These are phyloP conservation scores for Pterocles burchelli DNA, from an alignment of 2,113 vertebrate species.

Conservation along the genomic window DNA sequence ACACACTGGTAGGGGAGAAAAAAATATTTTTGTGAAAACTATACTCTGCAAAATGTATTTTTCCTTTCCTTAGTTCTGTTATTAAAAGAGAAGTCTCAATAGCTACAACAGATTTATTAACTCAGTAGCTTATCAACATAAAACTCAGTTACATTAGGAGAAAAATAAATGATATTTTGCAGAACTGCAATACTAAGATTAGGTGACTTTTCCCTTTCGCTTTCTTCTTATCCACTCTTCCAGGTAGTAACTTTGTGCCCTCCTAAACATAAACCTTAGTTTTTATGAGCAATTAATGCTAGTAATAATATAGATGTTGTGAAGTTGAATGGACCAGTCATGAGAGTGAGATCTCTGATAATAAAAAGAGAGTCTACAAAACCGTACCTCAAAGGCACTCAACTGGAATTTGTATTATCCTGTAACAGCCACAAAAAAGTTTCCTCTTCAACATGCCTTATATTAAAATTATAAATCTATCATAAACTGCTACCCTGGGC, in stretches of 20 bases:
- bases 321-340: conserved; percentile 35
- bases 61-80: conserved; percentile 55
- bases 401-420: conserved; percentile 34
- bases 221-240: conserved; percentile 68
- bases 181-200: conserved; percentile 62
- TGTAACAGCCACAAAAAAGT: not conserved
- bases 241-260: conserved; percentile 51
- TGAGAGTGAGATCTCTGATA: conserved; percentile 49
- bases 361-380: conserved; percentile 49
- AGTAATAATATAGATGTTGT: conserved; percentile 45
- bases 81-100: conserved; percentile 70
- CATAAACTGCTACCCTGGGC: not conserved
- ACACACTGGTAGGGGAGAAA: not conserved
- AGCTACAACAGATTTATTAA: conserved; percentile 71
- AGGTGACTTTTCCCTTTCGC: conserved; percentile 66
- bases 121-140: conserved; percentile 64
- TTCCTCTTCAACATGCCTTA: not conserved
- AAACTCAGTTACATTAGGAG: conserved; percentile 56
- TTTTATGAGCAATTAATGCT: conserved; percentile 67
- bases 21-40: conserved; percentile 13
- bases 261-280: conserved; percentile 60
- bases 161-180: conserved; percentile 70
- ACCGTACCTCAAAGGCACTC: conserved; percentile 29
- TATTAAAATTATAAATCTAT: conserved; percentile 16
- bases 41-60: not conserved